A percentile compares a stretch with the other conserved stretches of the same genome.
Evolutionary conservation across 2,888 invertebrate genomes (phyloP).

Genomic region (Megastigmus dorsalis): DNA sequence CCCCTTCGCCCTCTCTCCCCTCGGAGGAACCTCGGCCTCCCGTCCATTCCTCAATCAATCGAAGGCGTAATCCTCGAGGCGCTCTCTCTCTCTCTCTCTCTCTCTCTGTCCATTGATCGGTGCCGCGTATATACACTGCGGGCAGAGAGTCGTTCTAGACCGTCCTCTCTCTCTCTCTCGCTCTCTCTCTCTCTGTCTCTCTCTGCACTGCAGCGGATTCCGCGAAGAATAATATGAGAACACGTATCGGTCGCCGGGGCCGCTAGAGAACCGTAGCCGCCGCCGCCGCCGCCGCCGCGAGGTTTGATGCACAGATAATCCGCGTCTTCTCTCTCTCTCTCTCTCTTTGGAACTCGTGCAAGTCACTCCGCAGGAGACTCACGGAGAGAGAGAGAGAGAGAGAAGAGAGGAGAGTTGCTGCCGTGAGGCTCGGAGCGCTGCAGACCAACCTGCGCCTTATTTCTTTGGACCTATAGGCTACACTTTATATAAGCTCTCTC

Average conservation of each 20-base stretch:
- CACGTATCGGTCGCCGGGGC: conserved; percentile 63
- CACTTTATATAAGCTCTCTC: conserved; percentile 45
- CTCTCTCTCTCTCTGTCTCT: too few species aligned
- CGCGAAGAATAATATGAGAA: conserved; percentile 65
- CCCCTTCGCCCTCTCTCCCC: conserved; percentile 14
- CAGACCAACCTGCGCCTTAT: conserved; percentile 52
- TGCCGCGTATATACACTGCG: conserved; percentile 39
- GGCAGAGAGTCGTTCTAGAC: conserved; percentile 6
- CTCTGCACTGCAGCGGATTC: conserved; percentile 31
- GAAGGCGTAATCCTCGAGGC: conserved; percentile 40
- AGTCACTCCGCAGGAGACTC: conserved; percentile 34
- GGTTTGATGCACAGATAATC: conserved; percentile 66
- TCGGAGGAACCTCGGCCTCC: neutral
- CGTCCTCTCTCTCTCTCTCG: too few species aligned
- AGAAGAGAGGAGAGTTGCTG: neutral
- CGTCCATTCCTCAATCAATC: conserved; percentile 37
- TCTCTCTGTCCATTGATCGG: conserved; percentile 29
- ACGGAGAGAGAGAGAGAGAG: neutral
- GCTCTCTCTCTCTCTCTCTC: neutral
- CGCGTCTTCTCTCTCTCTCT: conserved; percentile 34
- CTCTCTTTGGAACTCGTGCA: conserved; percentile 31
- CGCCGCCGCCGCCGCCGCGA: conserved; percentile 56
- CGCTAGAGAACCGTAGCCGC: neutral
- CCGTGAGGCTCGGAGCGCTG: neutral
- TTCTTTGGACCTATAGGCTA: conserved; percentile 45